Base-by-base conservation (phyloP, 2,888 invertebrate genomes). In the Idaea aversata region DNA sequence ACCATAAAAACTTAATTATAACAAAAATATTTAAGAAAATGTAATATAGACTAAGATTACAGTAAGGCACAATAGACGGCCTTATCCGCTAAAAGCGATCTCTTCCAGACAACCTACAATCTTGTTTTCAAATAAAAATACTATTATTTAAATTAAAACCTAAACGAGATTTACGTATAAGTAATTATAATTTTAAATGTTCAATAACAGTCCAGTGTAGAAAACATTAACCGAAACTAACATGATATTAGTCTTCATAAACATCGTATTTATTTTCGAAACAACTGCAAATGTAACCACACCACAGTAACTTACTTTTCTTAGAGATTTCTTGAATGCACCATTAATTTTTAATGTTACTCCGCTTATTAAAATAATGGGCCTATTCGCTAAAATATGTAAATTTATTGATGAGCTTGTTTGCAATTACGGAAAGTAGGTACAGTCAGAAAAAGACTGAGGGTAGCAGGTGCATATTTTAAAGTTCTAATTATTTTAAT, bases 151-250 rank as follows among this genome's bases (percentile, higher is more conserved):
- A 25, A 3, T 25, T n/a, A n/a, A 25, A 74, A 70, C 67, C 61
- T 70, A 77, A 77, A 72, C 67, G 67, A 71, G 47, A 47, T 13
- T 5, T 38, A 4, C 63, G n/a, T n/a, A 25, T 25, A 25, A 25
- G 67, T 67, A 75, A 68, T 65, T 70, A 65, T 73, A 71, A 74
- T 74, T 36, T 36, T 36, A 74, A 77, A 76, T 65, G 67, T 64
- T 61, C 69, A 73, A 74, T 74, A 70, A 74, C 73, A 75, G 68
- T 72, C 70, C 74, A 75, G 71, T 74, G 68, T 65, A 68, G 62
- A 67, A 71, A 70, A 75, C 79, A 82, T 82, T 80, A 82, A 81
- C 84, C 75, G 72, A 76, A 81, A 83, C 76, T 70, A 74, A 71
- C 70, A 61, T 72, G 66, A 72, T 75, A 76, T 76, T 77, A 70